These are phyloP conservation scores for Lithophane ornitopus DNA, from an alignment of 2,888 invertebrate genomes.

Conservation along the genomic window DNA sequence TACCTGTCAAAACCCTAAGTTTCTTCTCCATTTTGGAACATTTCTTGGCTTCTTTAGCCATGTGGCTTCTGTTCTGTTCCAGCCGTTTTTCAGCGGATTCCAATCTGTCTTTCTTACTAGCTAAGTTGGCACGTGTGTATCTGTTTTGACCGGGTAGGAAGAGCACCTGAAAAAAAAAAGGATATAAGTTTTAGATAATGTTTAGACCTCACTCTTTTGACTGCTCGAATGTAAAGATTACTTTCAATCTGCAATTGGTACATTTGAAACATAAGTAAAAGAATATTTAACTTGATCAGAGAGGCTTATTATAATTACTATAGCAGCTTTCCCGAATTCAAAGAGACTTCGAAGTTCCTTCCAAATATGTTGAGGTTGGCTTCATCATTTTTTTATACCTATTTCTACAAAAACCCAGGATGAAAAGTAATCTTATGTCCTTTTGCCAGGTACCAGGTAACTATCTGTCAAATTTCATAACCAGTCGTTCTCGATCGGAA, in stretches of 20 bases:
- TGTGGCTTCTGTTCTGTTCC: conserved; percentile 98
- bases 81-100: conserved; percentile 98
- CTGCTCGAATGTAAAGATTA: neutral
- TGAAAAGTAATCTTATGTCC: neutral
- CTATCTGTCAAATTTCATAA: neutral
- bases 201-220: neutral
- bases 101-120: conserved; percentile 98
- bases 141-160: conserved; percentile 97
- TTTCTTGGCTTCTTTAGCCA: conserved; percentile 98
- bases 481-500: neutral
- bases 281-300: neutral
- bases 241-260: neutral
- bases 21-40: conserved; percentile 99
- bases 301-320: neutral
- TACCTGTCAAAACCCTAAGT: conserved; percentile 97
- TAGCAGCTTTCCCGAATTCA: neutral
- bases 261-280: neutral
- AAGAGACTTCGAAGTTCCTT: neutral
- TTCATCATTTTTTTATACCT: neutral
- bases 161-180: conserved; percentile 91
- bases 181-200: neutral
- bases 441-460: neutral
- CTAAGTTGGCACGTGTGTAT: conserved; percentile 98
- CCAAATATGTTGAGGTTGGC: neutral
- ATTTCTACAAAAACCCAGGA: neutral